Base-by-base conservation (phyloP, 2,113 vertebrate species). In the Pteropus alecto region DNA sequence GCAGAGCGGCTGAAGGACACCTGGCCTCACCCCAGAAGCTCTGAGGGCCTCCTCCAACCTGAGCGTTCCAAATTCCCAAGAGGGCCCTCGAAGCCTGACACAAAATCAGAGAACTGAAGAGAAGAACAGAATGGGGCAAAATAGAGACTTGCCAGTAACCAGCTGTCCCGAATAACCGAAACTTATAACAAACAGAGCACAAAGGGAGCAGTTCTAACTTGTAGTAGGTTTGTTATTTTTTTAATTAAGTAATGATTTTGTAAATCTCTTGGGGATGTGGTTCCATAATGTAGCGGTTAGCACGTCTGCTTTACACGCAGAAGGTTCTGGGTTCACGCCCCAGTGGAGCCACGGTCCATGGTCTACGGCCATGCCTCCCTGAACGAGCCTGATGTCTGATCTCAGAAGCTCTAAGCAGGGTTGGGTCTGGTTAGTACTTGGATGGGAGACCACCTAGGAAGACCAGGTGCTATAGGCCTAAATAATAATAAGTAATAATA, bases 101-200 rank as follows among this genome's bases (percentile, higher is more conserved):
- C 30, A 41, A 46, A 89, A 46, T n/a, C 82, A 82, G 74, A 61
- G 79, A 67, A 90, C 15, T 15, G 43, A 88, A 79, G 30, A 54
- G 22, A 65, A 61, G 94, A 86, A 51, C 13, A n/a, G 65, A 82
- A 48, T 4, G 6, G 21, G 41, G 18, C 21, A 58, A 71, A 78
- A 15, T 21, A 61, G 5, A 61, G 14, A 56, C 10, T 54, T 48
- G 16, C 4, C 3, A 79, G 61, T 12, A 22, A 48, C 26, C 48
- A 67, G 61, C 38, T 13, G 48, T 10, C 41, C 35, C 4, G 22
- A 82, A 26, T 18, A 9, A 67, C 60, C 65, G 13, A 2, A 48
- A 38, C 38, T 38, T 38, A 38, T 4, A 13, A 35, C 12, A 12
- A 48, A 51, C 48, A 33, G 46, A 60, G 33, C 21, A n/a, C 24